Base-by-base conservation (phyloP, 2,888 invertebrate genomes). In the Leptinotarsa haldemani region DNA sequence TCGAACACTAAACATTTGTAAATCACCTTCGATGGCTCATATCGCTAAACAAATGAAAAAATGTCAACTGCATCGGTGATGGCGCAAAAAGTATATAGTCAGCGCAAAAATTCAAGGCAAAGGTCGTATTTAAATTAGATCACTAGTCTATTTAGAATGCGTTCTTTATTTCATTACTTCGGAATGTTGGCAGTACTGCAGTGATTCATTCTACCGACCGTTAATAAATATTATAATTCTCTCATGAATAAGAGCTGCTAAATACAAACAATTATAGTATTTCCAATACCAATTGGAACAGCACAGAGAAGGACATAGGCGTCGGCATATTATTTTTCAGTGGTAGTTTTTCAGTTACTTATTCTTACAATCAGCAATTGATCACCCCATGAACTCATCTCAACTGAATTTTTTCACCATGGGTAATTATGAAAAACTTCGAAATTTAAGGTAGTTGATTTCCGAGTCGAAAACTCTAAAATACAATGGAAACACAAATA, bases 101-200 rank as follows among this genome's bases (percentile, higher is more conserved):
- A 61, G 30, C 61, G 12, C 30, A n/a, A 61, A 30, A 30, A 61
- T 30, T 16, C 61, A 30, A 61, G 30, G 30, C 61, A 61, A 61
- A 61, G 61, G 61, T 30, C 30, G 61, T n/a, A 61, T 61, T 61
- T 12, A 61, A 61, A 61, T 61, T 61, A 61, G 61, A 61, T 61
- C 25, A 30, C 61, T 30, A 15, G 16, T 61, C 61, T 61, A 61
- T 61, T 61, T 61, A 30, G 48, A 30, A 16, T 13, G 22, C 15
- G 16, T 4, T 30, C 30, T 16, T 61, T 56, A 56, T 61, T 61
- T 61, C 30, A 61, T 25, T 18, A 16, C n/a, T n/a, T 30, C 0
- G 61, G 61, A 61, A 61, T 61, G 61, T 61, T 30, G 58, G 58
- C 58, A 61, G 15, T 15, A 61, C 25, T 61, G 58, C 58, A 30